Base-by-base conservation (phyloP, 2,113 vertebrate genomes). In the Oncorhynchus gorbuscha region DNA sequence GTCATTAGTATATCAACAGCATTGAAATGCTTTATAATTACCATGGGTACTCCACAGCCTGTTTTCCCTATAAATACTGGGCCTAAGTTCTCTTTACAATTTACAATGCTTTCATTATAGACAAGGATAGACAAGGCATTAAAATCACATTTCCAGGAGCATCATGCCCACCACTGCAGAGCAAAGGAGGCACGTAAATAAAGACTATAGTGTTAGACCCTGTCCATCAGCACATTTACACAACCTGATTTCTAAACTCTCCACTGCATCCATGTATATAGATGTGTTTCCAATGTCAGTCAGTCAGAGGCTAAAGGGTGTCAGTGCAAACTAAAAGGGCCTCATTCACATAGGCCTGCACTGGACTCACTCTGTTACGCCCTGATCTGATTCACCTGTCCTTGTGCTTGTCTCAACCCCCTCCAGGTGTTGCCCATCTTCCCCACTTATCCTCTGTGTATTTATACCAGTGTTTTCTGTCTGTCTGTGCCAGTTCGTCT, bases 41-140 rank as follows among this genome's bases (percentile, higher is more conserved):
- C 81, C 72, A 58, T 30, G 18, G 80, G 66, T 71, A 69, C 64
- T 79, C 76, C 65, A 69, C 59, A 39, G 76, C 35, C 73, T 59
- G 81, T 61, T 72, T 45, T 76, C 49, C 62, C 79, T 75, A 84
- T 67, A 85, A 86, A 72, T 72, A 51, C 22, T 51, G 55, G 16
- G 35, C 32, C 76, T 74, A 77, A 76, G 74, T 87, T 55, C 75
- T 81, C 86, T 79, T 86, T 86, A 83, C 77, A 83, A 90, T 82
- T 70, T 65, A 73, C 62, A 7, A 20, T 16, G 71, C 78, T 84
- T 84, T 90, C 81, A 85, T 78, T 71, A 20, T 30, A n/a, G n/a
- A n/a, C n/a, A n/a, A n/a, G 88, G 91, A 92, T 92, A 86, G 90
- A 91, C 87, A 85, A 87, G 90, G 84, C 91, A 91, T 90, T 87